Evolutionary conservation across 2,888 invertebrate genomes (phyloP), one percentile per base, ranked within the genome.

Genomic region (Caenorhabditis sp.): DNA sequence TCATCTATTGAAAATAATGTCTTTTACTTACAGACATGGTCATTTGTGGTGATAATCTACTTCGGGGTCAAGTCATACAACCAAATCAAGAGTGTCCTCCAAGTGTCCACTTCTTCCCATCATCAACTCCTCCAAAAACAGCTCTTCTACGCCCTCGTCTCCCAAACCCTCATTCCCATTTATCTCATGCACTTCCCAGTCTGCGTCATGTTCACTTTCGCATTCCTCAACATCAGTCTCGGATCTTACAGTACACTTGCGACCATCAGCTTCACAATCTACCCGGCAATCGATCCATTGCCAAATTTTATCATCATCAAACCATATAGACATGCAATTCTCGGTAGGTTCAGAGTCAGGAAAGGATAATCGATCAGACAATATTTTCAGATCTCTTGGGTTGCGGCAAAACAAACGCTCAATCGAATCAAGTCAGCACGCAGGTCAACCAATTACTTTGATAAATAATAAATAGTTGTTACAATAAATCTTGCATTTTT

Each of bases 81-180:
- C 8, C 40, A 44, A 9, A 55, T 62, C 35, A 61, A 22, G 11
- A 20, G 24, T 0, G 18, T 47, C n/a, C n/a, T 53, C 1, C 28
- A 24, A 9, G 37, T 40, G 11, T 6, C 32, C 5, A 15, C 32
- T 8, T 55, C 55, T 18, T 62, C 55, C 5, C 32, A 26, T 26
- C 68, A 68, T 9, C 68, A 77, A 32, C 15, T 53, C 13, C 40
- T 40, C 40, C 40, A 40, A 13, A 40, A 40, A 13, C 76, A 77
- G 62, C 22, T 77, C 0, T 77, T 68, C 62, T 47, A 77, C 22
- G 76, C 76, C 4, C 32, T 77, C 1, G 61, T 55, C n/a, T 37
- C 56, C 20, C 76, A 77, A 35, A 68, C 68, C 4, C 4, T 61
- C 8, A 68, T 77, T n/a, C 76, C 76, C 9, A 24, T 68, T 51